A percentile compares a stretch with the other conserved stretches of the same genome.
These are phyloP conservation scores for Amphipyra berbera DNA, from an alignment of 2,888 invertebrate species.

Conservation along the genomic window DNA sequence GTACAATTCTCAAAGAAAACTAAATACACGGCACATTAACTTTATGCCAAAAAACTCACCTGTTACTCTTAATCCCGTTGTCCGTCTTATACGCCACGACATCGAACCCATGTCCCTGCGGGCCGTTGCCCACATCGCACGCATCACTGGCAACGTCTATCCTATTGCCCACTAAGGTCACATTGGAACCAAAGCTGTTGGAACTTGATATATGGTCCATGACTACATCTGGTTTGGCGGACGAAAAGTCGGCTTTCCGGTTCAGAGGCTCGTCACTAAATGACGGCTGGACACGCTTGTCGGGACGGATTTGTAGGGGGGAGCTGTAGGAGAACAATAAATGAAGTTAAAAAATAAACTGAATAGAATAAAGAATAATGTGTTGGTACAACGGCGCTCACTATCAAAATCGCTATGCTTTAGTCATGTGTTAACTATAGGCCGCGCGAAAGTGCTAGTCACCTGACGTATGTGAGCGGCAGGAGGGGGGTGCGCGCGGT, in stretches of 20 bases:
- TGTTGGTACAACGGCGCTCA: too few species aligned
- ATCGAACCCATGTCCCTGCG: conserved; percentile 85
- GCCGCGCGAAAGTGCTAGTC: too few species aligned
- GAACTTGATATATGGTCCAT: conserved; percentile 83
- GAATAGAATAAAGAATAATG: too few species aligned
- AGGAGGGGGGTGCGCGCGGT: too few species aligned
- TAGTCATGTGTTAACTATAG: too few species aligned
- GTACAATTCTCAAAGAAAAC: too few species aligned
- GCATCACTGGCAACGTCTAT: conserved; percentile 92
- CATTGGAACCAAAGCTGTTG: conserved; percentile 95
- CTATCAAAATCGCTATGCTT: too few species aligned
- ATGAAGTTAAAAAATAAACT: too few species aligned
- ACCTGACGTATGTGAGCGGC: too few species aligned
- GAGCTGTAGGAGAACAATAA: conserved; percentile 60
- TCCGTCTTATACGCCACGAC: conserved; percentile 92
- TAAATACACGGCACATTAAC: too few species aligned
- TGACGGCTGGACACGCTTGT: conserved; percentile 78
- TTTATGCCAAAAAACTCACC: conserved; percentile 66
- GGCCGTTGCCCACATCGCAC: conserved; percentile 64
- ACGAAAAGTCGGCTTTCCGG: conserved; percentile 69
- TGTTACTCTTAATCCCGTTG: conserved; percentile 82
- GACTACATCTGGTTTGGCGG: conserved; percentile 66
- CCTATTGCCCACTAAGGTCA: conserved; percentile 95
- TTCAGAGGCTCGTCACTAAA: conserved; percentile 80
- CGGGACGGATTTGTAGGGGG: conserved; percentile 72